Base-by-base conservation (phyloP, 1,140 invertebrate genomes). In the Cotesia typhae region DNA sequence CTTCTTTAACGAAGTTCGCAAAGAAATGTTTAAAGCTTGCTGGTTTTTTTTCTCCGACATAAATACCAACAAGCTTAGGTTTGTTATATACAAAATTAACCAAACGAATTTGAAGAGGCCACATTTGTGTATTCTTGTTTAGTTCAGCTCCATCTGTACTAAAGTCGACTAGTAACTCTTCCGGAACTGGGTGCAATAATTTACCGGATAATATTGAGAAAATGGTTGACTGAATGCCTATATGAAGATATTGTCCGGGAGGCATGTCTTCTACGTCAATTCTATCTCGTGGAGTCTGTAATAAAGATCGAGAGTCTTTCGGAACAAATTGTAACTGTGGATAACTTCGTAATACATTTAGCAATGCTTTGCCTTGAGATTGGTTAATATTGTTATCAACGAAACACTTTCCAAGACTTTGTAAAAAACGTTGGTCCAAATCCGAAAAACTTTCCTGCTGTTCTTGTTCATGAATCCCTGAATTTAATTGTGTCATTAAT, bases 1-100 rank as follows among this genome's bases (percentile, higher is more conserved):
- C 4, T 72, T 76, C 75, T 35, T 57, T 17, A 14, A 73, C 64
- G 12, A 75, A 77, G n/a, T 74, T 28, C 20, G n/a, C 3, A 9
- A 73, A 75, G 55, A 65, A 74, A 52, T 64, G 0, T 57, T 20
- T 38, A 3, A 55, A 36, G 61, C 41, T 41, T 17, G n/a, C 1
- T 3, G 72, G 59, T 20, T 70, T 74, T 41, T 36, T 53, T 10
- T 0, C 2, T 12, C 67, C 60, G n/a, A 20, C 4, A 12, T 67
- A 59, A 37, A 65, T 60, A 53, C 59, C 55, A 6, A 38, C 38
- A n/a, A 68, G 53, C 52, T 6, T 36, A 37, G 61, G 36, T 64
- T 64, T 64, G 9, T 38, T n/a, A n/a, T 36, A 38, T 3, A 6
- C 4, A 2, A 64, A 7, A 64, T 64, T 64, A 2, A 5, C n/a